These are phyloP conservation scores for Notarius quadriscutis DNA, from an alignment of 2,113 vertebrate genomes.

Conservation along the genomic window DNA sequence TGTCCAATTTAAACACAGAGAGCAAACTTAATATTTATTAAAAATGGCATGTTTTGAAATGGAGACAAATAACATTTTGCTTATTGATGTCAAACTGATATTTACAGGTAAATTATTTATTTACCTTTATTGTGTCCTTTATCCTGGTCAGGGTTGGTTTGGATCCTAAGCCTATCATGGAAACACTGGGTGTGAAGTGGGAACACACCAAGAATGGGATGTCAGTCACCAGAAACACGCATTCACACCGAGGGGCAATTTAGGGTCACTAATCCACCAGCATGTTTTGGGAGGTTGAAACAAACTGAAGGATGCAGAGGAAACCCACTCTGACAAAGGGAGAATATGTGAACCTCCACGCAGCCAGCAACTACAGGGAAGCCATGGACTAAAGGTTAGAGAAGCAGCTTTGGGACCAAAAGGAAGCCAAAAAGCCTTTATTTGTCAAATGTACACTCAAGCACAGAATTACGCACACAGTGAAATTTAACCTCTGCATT, in stretches of 20 bases:
- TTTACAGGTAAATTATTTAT: background rate
- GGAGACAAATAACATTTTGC: background rate
- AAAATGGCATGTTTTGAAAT: background rate
- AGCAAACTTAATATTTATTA: background rate
- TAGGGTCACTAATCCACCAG: background rate
- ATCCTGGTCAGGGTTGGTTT: background rate
- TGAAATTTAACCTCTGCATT: too few species aligned
- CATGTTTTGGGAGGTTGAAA: background rate
- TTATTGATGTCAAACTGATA: background rate
- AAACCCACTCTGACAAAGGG: background rate
- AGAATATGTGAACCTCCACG: background rate
- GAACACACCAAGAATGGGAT: background rate
- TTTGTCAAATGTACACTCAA: too few species aligned
- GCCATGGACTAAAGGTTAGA: too few species aligned
- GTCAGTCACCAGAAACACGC: background rate
- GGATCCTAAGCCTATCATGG: background rate
- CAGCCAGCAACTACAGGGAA: background rate
- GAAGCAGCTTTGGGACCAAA: too few species aligned
- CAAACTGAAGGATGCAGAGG: background rate
- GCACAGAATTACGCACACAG: too few species aligned
- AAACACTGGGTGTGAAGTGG: background rate
- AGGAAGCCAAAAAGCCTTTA: too few species aligned
- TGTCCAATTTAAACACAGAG: background rate
- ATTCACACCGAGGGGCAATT: background rate
- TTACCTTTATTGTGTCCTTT: background rate